Evolutionary conservation across 2,888 invertebrate species (phyloP), one percentile per base, ranked within the genome.

Genomic region (Octonoba sinensis): DNA sequence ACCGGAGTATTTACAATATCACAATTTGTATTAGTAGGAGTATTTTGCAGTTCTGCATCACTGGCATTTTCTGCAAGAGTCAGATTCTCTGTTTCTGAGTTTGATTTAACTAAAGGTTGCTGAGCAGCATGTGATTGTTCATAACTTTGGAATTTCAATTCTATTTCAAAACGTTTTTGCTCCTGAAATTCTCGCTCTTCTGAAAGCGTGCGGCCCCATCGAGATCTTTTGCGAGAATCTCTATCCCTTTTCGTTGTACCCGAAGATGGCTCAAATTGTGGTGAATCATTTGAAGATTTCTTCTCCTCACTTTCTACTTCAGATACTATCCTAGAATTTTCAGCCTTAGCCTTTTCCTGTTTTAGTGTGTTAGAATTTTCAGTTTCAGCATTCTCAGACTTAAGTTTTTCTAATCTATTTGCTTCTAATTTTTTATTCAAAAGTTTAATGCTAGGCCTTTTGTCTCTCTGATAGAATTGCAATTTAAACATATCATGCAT

Each of bases 151-250:
- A 82, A 75, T 49, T 75, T 75, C 59, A 65, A 44, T 70, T 81
- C 81, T 24, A 82, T 69, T 62, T 82, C 82, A 54, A 27, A 66
- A 2, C 67, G 62, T 54, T 67, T 75, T 15, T 82, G 71, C 12
- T 82, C 56, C 6, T 82, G 82, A 18, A 82, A 67, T 60, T 82
- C 82, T 54, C 82, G 44, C 18, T 82, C 82, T 56, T 82, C 76
- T 3, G 82, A 82, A n/a, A 82, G 60, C 0, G 82, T 82, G 11
- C 82, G 71, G 12, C 82, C 82, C 82, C 82, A 82, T 0, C 82
- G 57, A n/a, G 82, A 82, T 3, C 76, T 46, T 15, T 72, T 75
- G 11, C 76, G 47, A 8, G 71, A 46, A 15, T 76, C 76, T 24
- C 76, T 57, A 11, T 82, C 75, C 60, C 44, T 73, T 22, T 65